Evolutionary conservation across 2,888 invertebrate species (phyloP).

Genomic region (Agrenia bidenticulata): DNA sequence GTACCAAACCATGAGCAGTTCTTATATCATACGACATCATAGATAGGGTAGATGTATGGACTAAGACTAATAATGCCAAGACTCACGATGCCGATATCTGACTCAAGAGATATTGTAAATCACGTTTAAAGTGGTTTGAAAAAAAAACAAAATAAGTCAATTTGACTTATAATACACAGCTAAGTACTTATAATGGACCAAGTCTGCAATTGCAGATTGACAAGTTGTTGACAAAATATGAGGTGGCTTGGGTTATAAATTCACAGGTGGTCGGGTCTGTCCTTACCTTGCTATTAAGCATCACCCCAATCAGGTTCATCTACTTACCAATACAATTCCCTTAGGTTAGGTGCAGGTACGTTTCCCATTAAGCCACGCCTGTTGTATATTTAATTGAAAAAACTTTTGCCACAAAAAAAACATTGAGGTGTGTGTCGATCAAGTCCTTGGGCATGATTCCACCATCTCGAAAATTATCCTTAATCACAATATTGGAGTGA

Average conservation of each 20-base stretch:
- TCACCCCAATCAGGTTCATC: slow-evolving; percentile 1
- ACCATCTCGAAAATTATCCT: too few relatives aligned
- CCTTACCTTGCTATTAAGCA: not conserved
- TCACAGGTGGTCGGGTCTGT: slow-evolving; percentile 10
- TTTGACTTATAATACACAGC: not conserved
- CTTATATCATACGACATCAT: too few relatives aligned
- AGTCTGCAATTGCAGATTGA: slow-evolving; percentile 9
- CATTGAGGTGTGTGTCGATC: too few relatives aligned
- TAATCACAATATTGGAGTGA: too few relatives aligned
- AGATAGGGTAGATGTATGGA: too few relatives aligned
- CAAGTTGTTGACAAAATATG: slow-evolving; percentile 22
- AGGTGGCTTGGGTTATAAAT: slow-evolving; percentile 28
- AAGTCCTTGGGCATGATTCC: too few relatives aligned
- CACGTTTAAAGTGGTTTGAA: slow-evolving; percentile 10
- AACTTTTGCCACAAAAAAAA: too few relatives aligned
- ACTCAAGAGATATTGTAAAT: slow-evolving; percentile 11
- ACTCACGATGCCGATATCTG: not conserved
- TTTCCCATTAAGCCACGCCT: too few relatives aligned
- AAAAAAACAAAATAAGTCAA: slow-evolving; percentile 2
- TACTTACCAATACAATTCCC: not conserved
- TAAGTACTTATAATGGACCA: slow-evolving; percentile 11
- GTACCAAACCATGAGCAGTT: too few relatives aligned
- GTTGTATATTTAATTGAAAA: too few relatives aligned
- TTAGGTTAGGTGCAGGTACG: too few relatives aligned
- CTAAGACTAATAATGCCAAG: not conserved